Base-by-base conservation (phyloP, 2,797 vertebrate genomes). In the Manis javanica region DNA sequence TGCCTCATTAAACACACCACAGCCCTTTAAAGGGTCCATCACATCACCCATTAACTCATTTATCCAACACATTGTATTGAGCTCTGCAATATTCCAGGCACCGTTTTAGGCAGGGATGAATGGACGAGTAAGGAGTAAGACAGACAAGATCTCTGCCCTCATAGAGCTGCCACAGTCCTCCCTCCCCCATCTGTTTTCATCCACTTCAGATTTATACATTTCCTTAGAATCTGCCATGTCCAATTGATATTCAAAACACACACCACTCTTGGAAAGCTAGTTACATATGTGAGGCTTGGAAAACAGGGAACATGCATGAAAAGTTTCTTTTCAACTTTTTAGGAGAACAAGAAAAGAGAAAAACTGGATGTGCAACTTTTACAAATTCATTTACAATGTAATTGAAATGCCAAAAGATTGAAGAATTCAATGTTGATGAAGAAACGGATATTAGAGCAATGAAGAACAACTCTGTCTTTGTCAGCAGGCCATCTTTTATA, bases 351-450 rank as follows among this genome's bases (percentile, higher is more conserved):
- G 93, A 82, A 85, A 93, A 93, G 87, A 89, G 37, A 98, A 98
- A 97, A 96, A 94, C 96, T 96, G 97, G 94, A 97, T 96, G 97
- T 98, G 97, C 95, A 97, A 96, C 98, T 98, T 98, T 98, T 97
- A 97, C 95, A 96, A 92, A 97, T 98, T 97, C 96, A 97, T 98
- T 98, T 97, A 96, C 97, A 98, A 97, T 96, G 93, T 98, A 98
- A 98, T 98, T 98, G 98, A 98, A 98, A 97, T 98, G 96, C 95
- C 98, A 98, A 93, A 98, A 98, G 97, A 98, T 85, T 94, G 96
- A 98, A 98, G 98, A 96, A 96, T 98, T 97, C 97, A 97, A 26
- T 98, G 97, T 95, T 98, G 98, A 98, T 98, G 97, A 98, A 98
- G 97, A 98, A 98, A 97, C 55, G 86, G 97, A 97, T 98, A 98